phyloP scores from a whole-genome alignment of 2,797 vertebrate species.

The Sphenodon punctatus region DNA sequence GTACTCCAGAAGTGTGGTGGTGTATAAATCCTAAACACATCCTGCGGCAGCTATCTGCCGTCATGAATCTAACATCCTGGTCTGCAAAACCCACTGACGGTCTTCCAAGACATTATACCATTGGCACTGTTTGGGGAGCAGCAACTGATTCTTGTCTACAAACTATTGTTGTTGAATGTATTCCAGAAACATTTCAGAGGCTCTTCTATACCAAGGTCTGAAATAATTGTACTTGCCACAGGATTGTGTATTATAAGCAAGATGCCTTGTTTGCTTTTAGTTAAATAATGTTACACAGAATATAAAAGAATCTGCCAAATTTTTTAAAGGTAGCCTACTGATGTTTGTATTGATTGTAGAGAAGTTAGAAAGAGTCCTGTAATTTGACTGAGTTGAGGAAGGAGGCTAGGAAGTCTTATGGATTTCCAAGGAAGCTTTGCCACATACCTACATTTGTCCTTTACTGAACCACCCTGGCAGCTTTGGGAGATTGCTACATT shows the following conservation, averaged over 20 bases:
- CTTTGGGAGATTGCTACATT: background rate
- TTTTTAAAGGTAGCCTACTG: slow-evolving; percentile 1
- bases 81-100: too few species aligned
- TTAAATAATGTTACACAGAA: too few species aligned
- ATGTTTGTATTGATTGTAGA: background rate
- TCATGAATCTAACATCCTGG: too few species aligned
- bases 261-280: slow-evolving; percentile 1
- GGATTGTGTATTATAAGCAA: background rate
- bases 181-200: background rate
- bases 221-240: background rate
- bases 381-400: background rate
- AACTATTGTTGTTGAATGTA: background rate
- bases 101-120: too few species aligned
- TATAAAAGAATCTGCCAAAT: too few species aligned
- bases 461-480: background rate
- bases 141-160: background rate
- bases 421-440: background rate
- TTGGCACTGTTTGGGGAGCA: too few species aligned
- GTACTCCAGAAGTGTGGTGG: too few species aligned
- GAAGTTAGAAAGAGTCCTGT: background rate
- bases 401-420: background rate
- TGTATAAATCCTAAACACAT: too few species aligned
- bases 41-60: too few species aligned
- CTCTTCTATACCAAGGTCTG: too few species aligned
- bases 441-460: background rate